Base-by-base conservation (phyloP, 2,113 vertebrate species). In the Amia ocellicauda region DNA sequence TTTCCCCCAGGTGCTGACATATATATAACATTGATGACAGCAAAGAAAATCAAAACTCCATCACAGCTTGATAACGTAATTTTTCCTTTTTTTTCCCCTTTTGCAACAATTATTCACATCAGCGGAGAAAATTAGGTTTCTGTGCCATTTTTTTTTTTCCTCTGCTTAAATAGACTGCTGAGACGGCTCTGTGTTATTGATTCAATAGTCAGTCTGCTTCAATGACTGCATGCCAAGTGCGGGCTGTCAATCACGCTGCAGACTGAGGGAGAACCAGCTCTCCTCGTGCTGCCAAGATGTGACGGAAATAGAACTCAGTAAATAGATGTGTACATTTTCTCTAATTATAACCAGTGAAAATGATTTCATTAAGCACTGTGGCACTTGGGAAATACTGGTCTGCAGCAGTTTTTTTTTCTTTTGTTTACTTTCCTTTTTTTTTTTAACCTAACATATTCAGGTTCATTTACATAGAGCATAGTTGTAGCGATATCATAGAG, bases 121-220 rank as follows among this genome's bases (percentile, higher is more conserved):
- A 26, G 49, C 17, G n/a, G 31, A 54, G 61, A 50, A 63, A 50
- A 54, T 63, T 67, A 51, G 42, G 63, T 64, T 62, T 70, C 40
- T 8, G 69, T 75, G 60, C 72, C 63, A 66, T 74, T 75, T 74
- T 72, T 67, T 66, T 41, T 67, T 69, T 63, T 61, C n/a, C n/a
- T n/a, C n/a, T n/a, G n/a, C 22, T 68, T 50, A 77, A 76, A 84
- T 70, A 60, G 64, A 77, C 74, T 69, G 71, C 64, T 65, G 74
- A 77, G 72, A 64, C 74, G 72, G 61, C 69, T 40, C 71, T 74
- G 47, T 45, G 59, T 57, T 71, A 81, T 82, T 63, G 80, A 82
- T 84, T 74, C 68, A 72, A 71, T 67, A 66, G 69, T 78, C 72
- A 77, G 74, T 73, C 69, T 69, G 75, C 60, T 57, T 60, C 43